Evolutionary conservation across 2,797 vertebrate genomes (phyloP), one percentile per base, ranked within the genome.

Genomic region (Tolypeutes matacus): DNA sequence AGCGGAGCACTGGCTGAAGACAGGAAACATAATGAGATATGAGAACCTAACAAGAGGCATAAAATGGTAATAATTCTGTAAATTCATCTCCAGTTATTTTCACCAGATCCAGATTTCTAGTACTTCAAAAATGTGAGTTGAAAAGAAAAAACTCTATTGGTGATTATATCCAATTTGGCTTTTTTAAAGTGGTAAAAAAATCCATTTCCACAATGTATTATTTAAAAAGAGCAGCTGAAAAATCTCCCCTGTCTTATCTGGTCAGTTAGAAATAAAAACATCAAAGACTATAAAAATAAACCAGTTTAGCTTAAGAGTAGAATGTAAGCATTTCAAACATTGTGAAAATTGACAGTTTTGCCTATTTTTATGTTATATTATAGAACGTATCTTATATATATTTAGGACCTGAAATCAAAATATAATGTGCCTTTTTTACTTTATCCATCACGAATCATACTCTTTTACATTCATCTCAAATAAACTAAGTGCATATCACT

Each of bases 171-270:
- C 8, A 42, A 69, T 53, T 64, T 86, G 53, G 13, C 25, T 73
- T 72, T 81, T 70, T 67, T 42, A 69, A 56, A 18, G 36, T 46
- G 42, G 62, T 39, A 3, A 62, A 34, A 46, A 86, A 36, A 18
- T 46, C 29, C 23, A 49, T 23, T 34, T 49, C 31, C 25, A n/a
- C 20, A 86, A 51, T 21, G 39, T 27, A 15, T 34, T 67, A 36
- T n/a, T 85, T 76, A 7, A 70, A 72, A 72, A 80, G 27, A 83
- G 51, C n/a, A 80, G 29, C 29, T 77, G 23, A 95, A 95, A 87
- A 87, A 20, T 87, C 51, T 62, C 23, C 21, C 23, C 20, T 69
- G 13, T 49, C 39, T 75, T 42, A 67, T 62, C 29, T 60, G 62
- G 29, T 62, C 23, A 4, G 1, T 69, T 82, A 42, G 53, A 86